Evolutionary conservation across 2,888 invertebrate genomes (phyloP).

Genomic region (Phortica okadai): DNA sequence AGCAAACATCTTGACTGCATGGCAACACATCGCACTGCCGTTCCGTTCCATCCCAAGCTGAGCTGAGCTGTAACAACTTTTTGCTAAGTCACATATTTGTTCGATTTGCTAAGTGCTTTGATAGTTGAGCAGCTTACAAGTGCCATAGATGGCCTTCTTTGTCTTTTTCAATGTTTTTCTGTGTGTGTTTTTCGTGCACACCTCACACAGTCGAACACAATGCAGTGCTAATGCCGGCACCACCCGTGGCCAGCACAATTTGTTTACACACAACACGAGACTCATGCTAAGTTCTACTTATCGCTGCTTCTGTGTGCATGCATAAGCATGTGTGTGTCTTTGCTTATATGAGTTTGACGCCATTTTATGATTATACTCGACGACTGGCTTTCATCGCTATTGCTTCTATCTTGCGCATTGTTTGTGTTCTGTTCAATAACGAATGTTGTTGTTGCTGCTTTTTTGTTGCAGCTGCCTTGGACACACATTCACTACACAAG

Average conservation of each 20-base stretch:
- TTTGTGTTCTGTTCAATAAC: neutral
- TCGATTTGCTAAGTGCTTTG: slow-evolving; percentile 63
- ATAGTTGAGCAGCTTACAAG: slow-evolving; percentile 51
- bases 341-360: slow-evolving; percentile 13
- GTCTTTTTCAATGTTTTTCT: neutral
- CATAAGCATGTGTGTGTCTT: neutral
- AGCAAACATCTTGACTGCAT: slow-evolving; percentile 27
- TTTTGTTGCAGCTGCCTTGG: slow-evolving; percentile 14
- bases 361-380: slow-evolving; percentile 1
- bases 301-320: too few species aligned
- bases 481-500: neutral
- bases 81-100: slow-evolving; percentile 62
- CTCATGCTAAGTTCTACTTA: neutral
- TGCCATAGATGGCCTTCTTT: neutral
- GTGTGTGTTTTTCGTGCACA: neutral
- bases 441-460: neutral
- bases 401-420: too few species aligned
- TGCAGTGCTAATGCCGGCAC: neutral
- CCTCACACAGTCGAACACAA: neutral
- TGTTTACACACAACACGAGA: slow-evolving; percentile 14
- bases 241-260: slow-evolving; percentile 3
- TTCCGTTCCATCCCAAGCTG: neutral
- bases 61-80: slow-evolving; percentile 46
- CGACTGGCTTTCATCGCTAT: neutral
- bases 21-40: slow-evolving; percentile 12